phyloP scores from a whole-genome alignment of 2,888 invertebrate genomes.

The Cinara cedri region DNA sequence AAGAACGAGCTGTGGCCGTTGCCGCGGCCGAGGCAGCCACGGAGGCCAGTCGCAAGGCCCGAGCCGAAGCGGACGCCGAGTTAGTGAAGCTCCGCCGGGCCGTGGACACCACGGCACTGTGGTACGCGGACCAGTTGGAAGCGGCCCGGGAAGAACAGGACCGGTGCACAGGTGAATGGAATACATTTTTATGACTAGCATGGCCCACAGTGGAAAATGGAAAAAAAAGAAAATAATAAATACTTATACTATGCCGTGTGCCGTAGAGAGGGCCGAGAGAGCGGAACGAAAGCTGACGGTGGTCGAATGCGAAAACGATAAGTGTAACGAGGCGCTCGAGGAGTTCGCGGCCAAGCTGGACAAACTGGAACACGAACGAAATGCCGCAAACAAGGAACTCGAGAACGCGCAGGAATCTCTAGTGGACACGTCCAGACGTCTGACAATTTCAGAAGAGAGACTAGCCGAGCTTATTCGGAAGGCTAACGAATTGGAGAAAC shows the following conservation, averaged over 20 bases:
- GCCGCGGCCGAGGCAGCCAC: neutral
- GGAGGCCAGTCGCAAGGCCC: slow-evolving; percentile 14
- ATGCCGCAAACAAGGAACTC: neutral
- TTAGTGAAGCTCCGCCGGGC: slow-evolving; percentile 24
- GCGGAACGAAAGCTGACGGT: slow-evolving; percentile 3
- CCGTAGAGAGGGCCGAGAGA: slow-evolving; percentile 1
- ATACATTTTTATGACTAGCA: neutral
- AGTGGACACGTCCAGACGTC: neutral
- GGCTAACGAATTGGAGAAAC: neutral
- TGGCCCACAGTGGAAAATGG: neutral
- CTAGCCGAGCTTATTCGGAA: neutral
- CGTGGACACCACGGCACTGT: slow-evolving; percentile 26
- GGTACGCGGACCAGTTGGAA: slow-evolving; percentile 36
- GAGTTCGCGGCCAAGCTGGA: neutral
- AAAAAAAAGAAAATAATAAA: neutral
- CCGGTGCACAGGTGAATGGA: neutral
- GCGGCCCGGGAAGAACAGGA: slow-evolving; percentile 18
- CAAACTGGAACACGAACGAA: neutral
- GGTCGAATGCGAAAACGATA: neutral
- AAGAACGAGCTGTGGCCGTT: neutral
- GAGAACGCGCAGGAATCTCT: neutral
- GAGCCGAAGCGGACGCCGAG: slow-evolving; percentile 36
- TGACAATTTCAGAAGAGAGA: neutral
- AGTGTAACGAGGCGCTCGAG: neutral
- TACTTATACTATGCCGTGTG: neutral